Percentiles rank a stretch among this genome's conserved stretches.
Evolutionary conservation across 2,113 vertebrate species (phyloP).

Genomic region (Scartelaos histophorus): DNA sequence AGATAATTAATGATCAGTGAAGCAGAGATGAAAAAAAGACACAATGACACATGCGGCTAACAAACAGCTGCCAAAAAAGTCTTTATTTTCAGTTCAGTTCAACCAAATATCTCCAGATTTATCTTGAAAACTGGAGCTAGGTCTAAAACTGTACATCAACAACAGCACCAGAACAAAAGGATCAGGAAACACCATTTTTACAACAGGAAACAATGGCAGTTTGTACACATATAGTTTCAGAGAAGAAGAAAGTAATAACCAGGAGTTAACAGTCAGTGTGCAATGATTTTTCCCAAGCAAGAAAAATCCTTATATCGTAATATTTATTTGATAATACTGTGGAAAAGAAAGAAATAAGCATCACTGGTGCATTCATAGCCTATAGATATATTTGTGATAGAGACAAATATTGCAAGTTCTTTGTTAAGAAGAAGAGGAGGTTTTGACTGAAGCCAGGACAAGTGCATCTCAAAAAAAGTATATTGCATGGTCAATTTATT

Average conservation of each 20-base stretch:
- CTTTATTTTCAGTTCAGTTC: conserved; percentile 66
- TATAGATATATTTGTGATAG: conserved; percentile 33
- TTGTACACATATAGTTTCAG: conserved; percentile 61
- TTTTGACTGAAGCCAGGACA: conserved; percentile 2
- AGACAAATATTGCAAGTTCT: conserved; percentile 53
- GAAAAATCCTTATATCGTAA: conserved; percentile 51
- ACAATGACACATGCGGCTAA: conserved; percentile 48
- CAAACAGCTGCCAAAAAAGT: conserved; percentile 75
- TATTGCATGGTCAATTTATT: background rate
- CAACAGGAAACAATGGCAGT: conserved; percentile 70
- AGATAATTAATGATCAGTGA: conserved; percentile 3
- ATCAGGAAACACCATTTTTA: conserved; percentile 74
- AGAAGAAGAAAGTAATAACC: conserved; percentile 38
- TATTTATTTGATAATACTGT: conserved; percentile 52
- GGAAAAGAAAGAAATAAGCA: conserved; percentile 58
- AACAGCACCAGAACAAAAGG: conserved; percentile 70
- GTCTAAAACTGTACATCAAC: conserved; percentile 61
- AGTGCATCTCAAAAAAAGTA: background rate
- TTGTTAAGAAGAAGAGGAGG: conserved; percentile 11
- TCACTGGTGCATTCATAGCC: conserved; percentile 47
- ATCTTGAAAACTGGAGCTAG: conserved; percentile 49
- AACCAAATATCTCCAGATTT: conserved; percentile 55
- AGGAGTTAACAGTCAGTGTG: conserved; percentile 77
- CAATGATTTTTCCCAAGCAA: conserved; percentile 47
- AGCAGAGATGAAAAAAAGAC: conserved; percentile 20